Conservation (phyloP, 2,888 invertebrate genomes). For the Ariolimax columbianus region DNA sequence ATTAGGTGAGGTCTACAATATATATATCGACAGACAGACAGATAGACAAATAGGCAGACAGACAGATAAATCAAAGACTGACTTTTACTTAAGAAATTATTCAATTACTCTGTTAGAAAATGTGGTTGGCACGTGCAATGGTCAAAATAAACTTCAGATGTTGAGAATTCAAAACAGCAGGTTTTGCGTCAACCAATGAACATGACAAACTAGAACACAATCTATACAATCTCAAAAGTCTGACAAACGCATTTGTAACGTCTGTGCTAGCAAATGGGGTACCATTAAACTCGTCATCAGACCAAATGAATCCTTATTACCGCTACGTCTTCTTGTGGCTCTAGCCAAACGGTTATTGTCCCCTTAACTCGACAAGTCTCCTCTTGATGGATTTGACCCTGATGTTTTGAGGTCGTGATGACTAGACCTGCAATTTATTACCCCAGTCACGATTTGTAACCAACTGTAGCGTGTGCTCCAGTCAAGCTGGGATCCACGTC, state of each 20-base stretch:
- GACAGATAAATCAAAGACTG: no score
- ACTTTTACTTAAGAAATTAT: no score
- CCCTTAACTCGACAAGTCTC: neutral
- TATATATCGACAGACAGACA: no score
- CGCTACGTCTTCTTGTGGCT: neutral
- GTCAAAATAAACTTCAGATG: no score
- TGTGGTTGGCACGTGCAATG: no score
- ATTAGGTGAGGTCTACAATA: no score
- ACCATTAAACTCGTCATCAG: neutral
- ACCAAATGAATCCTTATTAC: constrained; percentile 3
- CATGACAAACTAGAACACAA: no score
- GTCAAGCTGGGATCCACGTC: neutral
- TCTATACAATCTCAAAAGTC: neutral
- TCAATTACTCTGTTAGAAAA: no score
- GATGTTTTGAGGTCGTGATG: constrained; percentile 6
- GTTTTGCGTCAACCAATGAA: no score
- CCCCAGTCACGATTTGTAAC: constrained; percentile 4
- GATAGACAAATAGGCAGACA: no score
- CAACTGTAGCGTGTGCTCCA: neutral
- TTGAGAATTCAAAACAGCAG: no score
- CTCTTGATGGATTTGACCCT: neutral
- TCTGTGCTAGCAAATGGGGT: neutral
- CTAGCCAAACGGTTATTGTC: neutral
- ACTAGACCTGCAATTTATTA: neutral
- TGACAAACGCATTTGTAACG: neutral